phyloP scores from a whole-genome alignment of 2,888 invertebrate genomes.

The Pristionchus arcanus region DNA sequence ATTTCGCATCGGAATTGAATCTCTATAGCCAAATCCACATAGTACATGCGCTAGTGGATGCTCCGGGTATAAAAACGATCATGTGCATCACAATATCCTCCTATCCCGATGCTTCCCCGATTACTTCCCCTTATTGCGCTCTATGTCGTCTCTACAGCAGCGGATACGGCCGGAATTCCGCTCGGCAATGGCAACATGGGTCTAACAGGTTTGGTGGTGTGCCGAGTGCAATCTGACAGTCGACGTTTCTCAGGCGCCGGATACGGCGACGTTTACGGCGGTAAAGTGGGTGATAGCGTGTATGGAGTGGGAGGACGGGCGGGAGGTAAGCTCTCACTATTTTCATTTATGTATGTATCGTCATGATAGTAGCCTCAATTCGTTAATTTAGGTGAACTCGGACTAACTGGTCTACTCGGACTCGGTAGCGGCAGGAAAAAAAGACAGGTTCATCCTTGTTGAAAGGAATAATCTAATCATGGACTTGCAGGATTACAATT shows the following conservation, averaged over 20 bases:
- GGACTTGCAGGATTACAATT: not conserved
- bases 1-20: too few relatives aligned
- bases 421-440: not conserved
- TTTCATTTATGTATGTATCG: too few relatives aligned
- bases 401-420: not conserved
- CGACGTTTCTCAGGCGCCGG: slow-evolving; percentile 7
- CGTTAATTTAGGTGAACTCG: not conserved
- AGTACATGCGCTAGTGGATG: not conserved
- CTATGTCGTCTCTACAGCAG: not conserved
- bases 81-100: not conserved
- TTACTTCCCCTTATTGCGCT: not conserved
- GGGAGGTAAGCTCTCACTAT: too few relatives aligned
- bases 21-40: not conserved
- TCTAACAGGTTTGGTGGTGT: not conserved
- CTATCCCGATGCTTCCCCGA: not conserved
- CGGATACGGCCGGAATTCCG: not conserved
- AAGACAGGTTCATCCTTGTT: not conserved
- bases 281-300: not conserved
- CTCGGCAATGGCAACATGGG: not conserved
- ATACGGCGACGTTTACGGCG: slow-evolving; percentile 1
- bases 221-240: not conserved
- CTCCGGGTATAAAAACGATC: not conserved
- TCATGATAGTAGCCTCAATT: too few relatives aligned
- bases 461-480: not conserved
- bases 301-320: slow-evolving; percentile 4